Conservation (phyloP, 2,888 invertebrate species). For the Tromatobia lineatoria region DNA sequence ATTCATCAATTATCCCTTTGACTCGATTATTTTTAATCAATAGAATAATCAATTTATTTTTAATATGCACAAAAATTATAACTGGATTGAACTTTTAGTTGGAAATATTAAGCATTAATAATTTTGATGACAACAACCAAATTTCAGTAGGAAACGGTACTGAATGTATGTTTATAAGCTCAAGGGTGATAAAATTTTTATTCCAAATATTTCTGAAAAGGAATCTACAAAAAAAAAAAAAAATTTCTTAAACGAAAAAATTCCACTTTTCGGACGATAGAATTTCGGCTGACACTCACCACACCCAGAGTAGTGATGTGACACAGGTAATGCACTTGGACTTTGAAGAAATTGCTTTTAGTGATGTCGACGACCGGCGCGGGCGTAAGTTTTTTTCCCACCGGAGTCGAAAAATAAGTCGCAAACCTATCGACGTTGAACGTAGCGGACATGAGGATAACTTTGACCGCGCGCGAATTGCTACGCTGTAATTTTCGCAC, state of each 20-base stretch:
- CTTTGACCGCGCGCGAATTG: constrained; percentile 89
- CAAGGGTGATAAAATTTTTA: too few species aligned
- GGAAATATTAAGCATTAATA: too few species aligned
- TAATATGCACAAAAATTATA: too few species aligned
- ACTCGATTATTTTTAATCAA: too few species aligned
- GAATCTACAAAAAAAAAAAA: constrained; percentile 40
- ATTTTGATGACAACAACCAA: too few species aligned
- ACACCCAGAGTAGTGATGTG: constrained; percentile 77
- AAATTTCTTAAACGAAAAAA: neutral
- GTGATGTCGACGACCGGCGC: constrained; percentile 88
- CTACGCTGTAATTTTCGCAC: constrained; percentile 92
- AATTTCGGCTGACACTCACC: constrained; percentile 74
- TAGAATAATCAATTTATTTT: too few species aligned
- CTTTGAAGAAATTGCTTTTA: constrained; percentile 86
- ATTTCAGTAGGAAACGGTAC: too few species aligned
- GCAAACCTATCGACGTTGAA: constrained; percentile 91
- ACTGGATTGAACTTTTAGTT: too few species aligned
- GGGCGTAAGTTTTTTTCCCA: constrained; percentile 80
- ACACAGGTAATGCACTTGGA: constrained; percentile 89
- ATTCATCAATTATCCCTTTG: too few species aligned
- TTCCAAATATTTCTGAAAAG: too few species aligned
- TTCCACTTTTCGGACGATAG: neutral
- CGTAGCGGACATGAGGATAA: constrained; percentile 98
- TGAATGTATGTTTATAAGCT: too few species aligned
- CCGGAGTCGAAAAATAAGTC: constrained; percentile 88